Evolutionary conservation across 2,113 vertebrate genomes (phyloP).

Genomic region (Anhinga rufa): DNA sequence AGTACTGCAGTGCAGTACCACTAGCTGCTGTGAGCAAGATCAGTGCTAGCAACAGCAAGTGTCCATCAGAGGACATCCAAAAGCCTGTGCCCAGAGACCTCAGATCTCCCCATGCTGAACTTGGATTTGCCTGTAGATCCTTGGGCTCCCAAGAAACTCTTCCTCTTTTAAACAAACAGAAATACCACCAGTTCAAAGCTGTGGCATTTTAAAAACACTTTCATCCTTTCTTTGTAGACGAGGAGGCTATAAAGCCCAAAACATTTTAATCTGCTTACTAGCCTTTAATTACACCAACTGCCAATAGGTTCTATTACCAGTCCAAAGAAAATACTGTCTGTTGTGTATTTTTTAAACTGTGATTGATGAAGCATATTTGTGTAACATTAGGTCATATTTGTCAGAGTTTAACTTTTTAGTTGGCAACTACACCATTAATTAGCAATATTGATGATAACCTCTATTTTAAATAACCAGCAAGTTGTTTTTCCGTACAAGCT

Average conservation of each 20-base stretch:
- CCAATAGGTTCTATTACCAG: slow-evolving; percentile 38
- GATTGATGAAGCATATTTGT: slow-evolving; percentile 63
- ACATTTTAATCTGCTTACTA: slow-evolving; percentile 60
- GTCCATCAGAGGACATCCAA: not conserved
- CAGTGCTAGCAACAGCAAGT: not conserved
- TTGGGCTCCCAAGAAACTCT: not conserved
- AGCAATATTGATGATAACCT: slow-evolving; percentile 69
- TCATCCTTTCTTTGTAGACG: not conserved
- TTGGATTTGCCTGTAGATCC: not conserved
- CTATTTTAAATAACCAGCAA: slow-evolving; percentile 66
- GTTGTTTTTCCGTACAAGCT: slow-evolving; percentile 60
- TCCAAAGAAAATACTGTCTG: slow-evolving; percentile 63
- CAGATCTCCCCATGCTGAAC: not conserved
- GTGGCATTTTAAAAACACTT: not conserved
- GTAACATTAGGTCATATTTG: slow-evolving; percentile 67
- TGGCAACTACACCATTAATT: slow-evolving; percentile 73
- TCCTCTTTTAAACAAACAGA: not conserved
- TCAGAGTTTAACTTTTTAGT: slow-evolving; percentile 53
- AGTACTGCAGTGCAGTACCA: not conserved
- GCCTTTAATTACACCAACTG: slow-evolving; percentile 69
- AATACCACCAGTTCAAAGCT: not conserved
- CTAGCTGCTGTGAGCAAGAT: not conserved
- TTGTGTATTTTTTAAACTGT: slow-evolving; percentile 49
- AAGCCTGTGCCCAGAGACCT: not conserved
- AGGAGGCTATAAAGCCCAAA: slow-evolving; percentile 5